Conservation (phyloP, 2,113 vertebrate genomes). For the Cebidichthys violaceus region DNA sequence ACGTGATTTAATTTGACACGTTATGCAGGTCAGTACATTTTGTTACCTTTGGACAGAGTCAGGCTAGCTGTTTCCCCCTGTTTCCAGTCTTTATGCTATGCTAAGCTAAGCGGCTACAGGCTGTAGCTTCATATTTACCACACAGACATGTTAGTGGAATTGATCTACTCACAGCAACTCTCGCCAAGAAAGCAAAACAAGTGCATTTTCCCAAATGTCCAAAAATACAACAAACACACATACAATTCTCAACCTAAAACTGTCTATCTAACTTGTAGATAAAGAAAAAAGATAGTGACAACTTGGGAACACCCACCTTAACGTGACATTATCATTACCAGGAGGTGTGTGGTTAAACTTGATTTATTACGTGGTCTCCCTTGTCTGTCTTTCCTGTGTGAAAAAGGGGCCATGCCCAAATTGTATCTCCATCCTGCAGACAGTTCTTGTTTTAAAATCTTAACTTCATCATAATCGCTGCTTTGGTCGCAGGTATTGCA, state of each 20-base stretch:
- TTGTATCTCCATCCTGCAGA: background rate
- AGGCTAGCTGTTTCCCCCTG: background rate
- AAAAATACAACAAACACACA: too few relatives aligned
- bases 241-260: background rate
- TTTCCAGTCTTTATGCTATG: background rate
- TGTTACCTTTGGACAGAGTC: background rate
- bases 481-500: slow-evolving; percentile 13
- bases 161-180: background rate
- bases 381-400: slow-evolving; percentile 4
- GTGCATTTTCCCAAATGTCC: background rate
- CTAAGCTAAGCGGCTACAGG: background rate
- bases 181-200: background rate
- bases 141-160: background rate
- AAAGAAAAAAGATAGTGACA: background rate
- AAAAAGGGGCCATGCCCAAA: background rate
- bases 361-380: background rate
- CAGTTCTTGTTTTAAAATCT: slow-evolving; percentile 8
- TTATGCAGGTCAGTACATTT: background rate
- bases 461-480: slow-evolving; percentile 18
- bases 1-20: too few relatives aligned
- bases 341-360: background rate
- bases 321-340: too few relatives aligned
- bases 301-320: background rate
- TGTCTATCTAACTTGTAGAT: background rate
- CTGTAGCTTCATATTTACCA: background rate